Evolutionary conservation across 2,888 invertebrate species (phyloP), one percentile per base, ranked within the genome.

Genomic region (Timema cristinae): DNA sequence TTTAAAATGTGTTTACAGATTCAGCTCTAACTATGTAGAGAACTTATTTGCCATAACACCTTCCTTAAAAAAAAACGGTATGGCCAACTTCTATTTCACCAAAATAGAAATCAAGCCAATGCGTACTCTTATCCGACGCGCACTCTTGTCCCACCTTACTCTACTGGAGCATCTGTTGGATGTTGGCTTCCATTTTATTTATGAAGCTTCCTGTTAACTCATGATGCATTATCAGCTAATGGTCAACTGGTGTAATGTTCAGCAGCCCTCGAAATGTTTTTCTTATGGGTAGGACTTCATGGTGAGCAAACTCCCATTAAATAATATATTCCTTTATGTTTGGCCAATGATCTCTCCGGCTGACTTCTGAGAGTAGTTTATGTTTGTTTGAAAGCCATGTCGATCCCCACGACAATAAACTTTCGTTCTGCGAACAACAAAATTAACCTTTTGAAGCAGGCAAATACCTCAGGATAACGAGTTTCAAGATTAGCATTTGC

Each of bases 251-350:
- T 8, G 0, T 1, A 0, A 59, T 32, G 32, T 32, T n/a, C 9
- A 59, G 59, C 15, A n/a, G 59, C 32, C 32, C 59, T 59, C n/a
- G 59, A n/a, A 59, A 59, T 59, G 59, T 16, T 7, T 59, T 59
- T 59, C 59, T 6, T 16, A 59, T 59, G n/a, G n/a, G n/a, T n/a
- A n/a, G n/a, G n/a, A n/a, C n/a, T n/a, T n/a, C n/a, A n/a, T n/a
- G 59, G 32, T 13, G n/a, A 5, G 32, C 59, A 59, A 59, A n/a
- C 32, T 59, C 8, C 15, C 59, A 59, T 59, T 59, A 13, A 59
- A 0, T n/a, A 6, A 56, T 16, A 6, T 56, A 56, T 8, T 56
- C 56, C 8, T 15, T 9, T 59, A 13, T 59, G 59, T 59, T 32
- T 59, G 59, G 4, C 59, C 15, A 59, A 59, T 59, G 13, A 7